These are phyloP conservation scores for Heliconius eleuchia DNA, from an alignment of 1,140 invertebrate genomes.

Conservation along the genomic window DNA sequence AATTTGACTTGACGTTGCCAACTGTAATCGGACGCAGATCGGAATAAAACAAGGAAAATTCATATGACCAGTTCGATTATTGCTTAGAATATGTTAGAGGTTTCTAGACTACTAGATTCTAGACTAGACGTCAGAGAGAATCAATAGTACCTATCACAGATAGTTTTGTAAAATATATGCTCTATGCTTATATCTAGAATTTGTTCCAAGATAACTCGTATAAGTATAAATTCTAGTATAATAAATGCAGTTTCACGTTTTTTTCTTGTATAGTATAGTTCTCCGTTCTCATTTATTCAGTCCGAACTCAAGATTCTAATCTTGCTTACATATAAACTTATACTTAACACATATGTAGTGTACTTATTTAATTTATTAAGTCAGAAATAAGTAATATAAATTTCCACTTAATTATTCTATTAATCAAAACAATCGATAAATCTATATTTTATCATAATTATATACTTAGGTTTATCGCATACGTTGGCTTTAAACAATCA, in stretches of 20 bases:
- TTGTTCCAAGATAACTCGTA: too few species aligned
- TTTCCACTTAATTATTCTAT: neutral
- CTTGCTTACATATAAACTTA: neutral
- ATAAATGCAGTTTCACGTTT: too few species aligned
- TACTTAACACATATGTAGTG: neutral
- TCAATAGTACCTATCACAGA: too few species aligned
- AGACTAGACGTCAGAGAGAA: too few species aligned
- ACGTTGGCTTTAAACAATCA: neutral
- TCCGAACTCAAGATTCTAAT: too few species aligned
- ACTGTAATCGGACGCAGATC: slow-evolving; percentile 34
- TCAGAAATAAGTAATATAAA: neutral
- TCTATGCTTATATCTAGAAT: too few species aligned
- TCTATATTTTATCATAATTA: slow-evolving; percentile 2
- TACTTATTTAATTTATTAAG: neutral
- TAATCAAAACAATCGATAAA: neutral
- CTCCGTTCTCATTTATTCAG: too few species aligned
- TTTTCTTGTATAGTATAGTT: too few species aligned
- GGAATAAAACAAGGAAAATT: slow-evolving; percentile 40
- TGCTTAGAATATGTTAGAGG: slow-evolving; percentile 22
- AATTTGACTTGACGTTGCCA: slow-evolving; percentile 47
- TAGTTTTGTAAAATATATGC: too few species aligned
- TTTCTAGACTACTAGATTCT: neutral
- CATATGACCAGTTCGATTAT: slow-evolving; percentile 28
- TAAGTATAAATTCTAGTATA: too few species aligned
- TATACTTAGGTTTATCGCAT: neutral